These are phyloP conservation scores for Eupelmus urozonus DNA, from an alignment of 2,888 invertebrate genomes.

Conservation along the genomic window DNA sequence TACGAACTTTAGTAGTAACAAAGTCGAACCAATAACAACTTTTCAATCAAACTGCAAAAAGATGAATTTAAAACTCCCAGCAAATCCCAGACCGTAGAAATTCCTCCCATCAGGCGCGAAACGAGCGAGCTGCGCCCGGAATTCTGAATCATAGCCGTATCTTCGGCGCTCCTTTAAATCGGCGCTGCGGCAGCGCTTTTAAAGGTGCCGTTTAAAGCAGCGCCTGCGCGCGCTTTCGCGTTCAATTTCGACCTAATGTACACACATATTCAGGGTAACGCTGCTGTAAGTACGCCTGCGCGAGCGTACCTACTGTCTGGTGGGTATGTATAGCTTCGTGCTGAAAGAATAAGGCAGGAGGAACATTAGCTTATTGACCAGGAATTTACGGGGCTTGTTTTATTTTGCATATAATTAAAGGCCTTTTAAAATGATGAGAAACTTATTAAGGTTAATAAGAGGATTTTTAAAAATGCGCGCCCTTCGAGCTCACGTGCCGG, in stretches of 20 bases:
- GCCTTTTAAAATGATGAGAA: constrained; percentile 28
- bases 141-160: background rate
- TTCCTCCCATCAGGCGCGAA: no score
- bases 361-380: constrained; percentile 41
- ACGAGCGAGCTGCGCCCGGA: no score
- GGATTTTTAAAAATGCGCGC: background rate
- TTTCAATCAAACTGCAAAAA: no score
- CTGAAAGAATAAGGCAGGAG: background rate
- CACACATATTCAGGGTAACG: no score
- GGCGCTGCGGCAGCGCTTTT: background rate
- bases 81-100: no score
- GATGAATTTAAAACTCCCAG: no score
- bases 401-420: constrained; percentile 16
- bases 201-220: background rate
- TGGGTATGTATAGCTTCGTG: background rate
- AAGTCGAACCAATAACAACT: no score
- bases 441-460: constrained; percentile 23
- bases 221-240: background rate
- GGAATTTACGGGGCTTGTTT: constrained; percentile 4
- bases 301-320: background rate
- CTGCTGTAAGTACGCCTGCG: no score
- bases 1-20: no score
- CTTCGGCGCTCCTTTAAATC: background rate
- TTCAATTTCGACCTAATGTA: constrained; percentile 22
- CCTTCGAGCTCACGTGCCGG: no score